Evolutionary conservation across 2,888 invertebrate genomes (phyloP).

Genomic region (Allophyes oxyacanthae): DNA sequence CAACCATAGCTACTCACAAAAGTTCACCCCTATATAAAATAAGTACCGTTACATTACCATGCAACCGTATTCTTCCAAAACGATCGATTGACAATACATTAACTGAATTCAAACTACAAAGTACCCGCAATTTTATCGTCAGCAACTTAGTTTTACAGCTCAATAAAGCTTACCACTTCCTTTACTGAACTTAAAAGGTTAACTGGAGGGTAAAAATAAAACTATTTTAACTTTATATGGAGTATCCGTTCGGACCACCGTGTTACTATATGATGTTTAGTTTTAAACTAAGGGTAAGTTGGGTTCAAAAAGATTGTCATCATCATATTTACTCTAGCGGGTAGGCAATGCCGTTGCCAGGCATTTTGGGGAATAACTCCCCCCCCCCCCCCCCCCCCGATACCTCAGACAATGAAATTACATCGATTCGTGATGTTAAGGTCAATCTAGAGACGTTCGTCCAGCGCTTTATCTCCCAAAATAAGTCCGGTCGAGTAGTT

Average conservation of each 20-base stretch:
- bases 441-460: too few relatives aligned
- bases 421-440: too few relatives aligned
- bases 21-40: background rate
- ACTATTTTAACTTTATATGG: conserved; percentile 47
- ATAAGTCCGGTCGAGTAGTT: too few relatives aligned
- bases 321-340: too few relatives aligned
- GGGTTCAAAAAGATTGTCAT: background rate
- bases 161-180: conserved; percentile 62
- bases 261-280: conserved; percentile 12
- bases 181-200: conserved; percentile 42
- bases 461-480: too few relatives aligned
- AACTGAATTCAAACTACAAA: conserved; percentile 60
- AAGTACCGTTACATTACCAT: background rate
- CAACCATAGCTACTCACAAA: too few relatives aligned
- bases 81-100: conserved; percentile 47
- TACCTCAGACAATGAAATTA: too few relatives aligned
- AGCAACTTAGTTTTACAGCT: conserved; percentile 62
- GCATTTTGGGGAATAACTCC: too few relatives aligned
- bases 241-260: conserved; percentile 47
- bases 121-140: conserved; percentile 54
- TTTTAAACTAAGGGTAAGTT: conserved; percentile 8
- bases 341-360: too few relatives aligned
- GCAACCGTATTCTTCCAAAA: conserved; percentile 23
- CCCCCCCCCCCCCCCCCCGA: too few relatives aligned
- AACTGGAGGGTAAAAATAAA: conserved; percentile 50